Evolutionary conservation across 2,797 vertebrate genomes (phyloP), one percentile per base, ranked within the genome.

Genomic region (Buphagus erythrorhynchus): DNA sequence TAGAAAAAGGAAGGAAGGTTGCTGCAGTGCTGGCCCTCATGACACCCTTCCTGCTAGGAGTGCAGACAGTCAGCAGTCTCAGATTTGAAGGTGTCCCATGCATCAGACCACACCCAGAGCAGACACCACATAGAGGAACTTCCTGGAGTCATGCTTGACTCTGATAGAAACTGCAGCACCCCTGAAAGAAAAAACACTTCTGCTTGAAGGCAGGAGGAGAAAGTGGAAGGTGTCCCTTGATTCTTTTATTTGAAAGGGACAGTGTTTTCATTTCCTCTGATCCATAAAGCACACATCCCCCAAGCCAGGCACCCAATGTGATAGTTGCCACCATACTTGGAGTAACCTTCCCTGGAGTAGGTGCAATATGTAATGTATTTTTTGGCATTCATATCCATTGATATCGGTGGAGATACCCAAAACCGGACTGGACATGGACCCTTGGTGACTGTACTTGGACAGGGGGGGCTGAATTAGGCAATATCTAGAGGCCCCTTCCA

Each of bases 401-500:
- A 5, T 74, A 42, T 5, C 6, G 43, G 18, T 57, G 62, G 20
- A 77, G 36, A 72, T 35, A 35, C 16, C 83, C 54, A 72, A 71
- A 81, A 63, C 3, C 66, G 65, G 29, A n/a, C 26, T n/a, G 25
- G 18, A 72, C 9, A 5, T 0, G 2, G 18, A 36, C 6, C 67
- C 0, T 16, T 0, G 0, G 6, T 80, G 48, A 71, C 21, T 13
- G 20, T 52, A 5, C 10, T 33, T 72, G 46, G 59, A 13, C 15
- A 36, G 7, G 3, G 4, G 2, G 5, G 1, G 1, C 29, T 61
- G 24, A 26, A 77, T 11, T 18, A 49, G 19, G 4, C 0, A 2
- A 3, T 42, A 40, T 36, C 16, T n/a, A 63, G 36, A 51, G 20
- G 8, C 6, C 4, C 7, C 8, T 63, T 67, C 42, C 58, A 85